Base-by-base conservation (phyloP, 2,888 invertebrate genomes). In the Altica lythri region DNA sequence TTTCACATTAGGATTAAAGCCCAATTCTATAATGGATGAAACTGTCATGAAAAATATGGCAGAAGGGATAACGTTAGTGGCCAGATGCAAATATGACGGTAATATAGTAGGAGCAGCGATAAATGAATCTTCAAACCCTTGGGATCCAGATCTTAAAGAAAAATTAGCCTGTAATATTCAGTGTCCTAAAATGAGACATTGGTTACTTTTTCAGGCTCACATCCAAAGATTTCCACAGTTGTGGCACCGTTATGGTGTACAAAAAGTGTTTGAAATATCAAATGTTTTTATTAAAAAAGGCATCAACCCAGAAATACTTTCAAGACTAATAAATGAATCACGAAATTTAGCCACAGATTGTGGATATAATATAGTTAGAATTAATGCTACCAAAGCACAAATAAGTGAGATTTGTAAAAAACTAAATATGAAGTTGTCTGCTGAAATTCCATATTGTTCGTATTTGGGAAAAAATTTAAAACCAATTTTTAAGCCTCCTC, bases 121-220 rank as follows among this genome's bases (percentile, higher is more conserved):
- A 0, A 80, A 79, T 46, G 77, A 77, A 61, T 77, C 77, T 43
- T 68, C 77, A 0, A 78, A 73, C 58, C 79, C 80, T 0, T 82
- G 83, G 83, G 79, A 78, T 65, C 74, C 79, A 0, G 73, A 76
- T 16, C 75, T 81, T 67, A 72, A 78, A 1, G 81, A 83, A 51
- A 79, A 80, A 55, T 78, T 82, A 73, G 82, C 81, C 0, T 80
- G 80, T 57, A 71, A 65, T 55, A 76, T 81, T 0, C 35, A 60
- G 1, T 72, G 75, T 6, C 67, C 53, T 2, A 76, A 80, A 0
- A 78, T 80, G 49, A 71, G 75, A 19, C 64, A 79, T 48, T 67
- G 81, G 14, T 77, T 81, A 69, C 78, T 79, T 63, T 82, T 83
- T 69, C 70, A 68, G 27, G 81, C 83, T 0, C 80, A 83, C 58